These are phyloP conservation scores for Sylvietta virens DNA, from an alignment of 2,113 vertebrate species.

Conservation along the genomic window DNA sequence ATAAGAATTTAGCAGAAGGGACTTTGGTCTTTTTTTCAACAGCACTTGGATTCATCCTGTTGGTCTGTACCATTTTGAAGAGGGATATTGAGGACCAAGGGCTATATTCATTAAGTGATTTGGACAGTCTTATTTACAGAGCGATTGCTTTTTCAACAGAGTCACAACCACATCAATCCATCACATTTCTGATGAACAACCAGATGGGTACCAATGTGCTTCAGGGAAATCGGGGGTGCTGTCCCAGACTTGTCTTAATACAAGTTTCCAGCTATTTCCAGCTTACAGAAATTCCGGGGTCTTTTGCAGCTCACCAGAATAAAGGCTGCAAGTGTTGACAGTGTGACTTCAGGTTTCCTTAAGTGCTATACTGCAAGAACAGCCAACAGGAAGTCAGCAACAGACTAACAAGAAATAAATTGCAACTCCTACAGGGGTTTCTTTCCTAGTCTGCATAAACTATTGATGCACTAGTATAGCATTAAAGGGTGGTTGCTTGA, in stretches of 20 bases:
- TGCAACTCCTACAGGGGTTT: background rate
- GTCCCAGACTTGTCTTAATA: background rate
- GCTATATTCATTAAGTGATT: background rate
- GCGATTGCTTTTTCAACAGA: background rate
- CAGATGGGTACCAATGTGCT: background rate
- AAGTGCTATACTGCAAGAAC: background rate
- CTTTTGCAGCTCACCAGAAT: background rate
- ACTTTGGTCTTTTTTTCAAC: background rate
- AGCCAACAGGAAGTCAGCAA: background rate
- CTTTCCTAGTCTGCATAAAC: background rate
- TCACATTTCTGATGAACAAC: background rate
- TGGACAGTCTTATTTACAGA: background rate
- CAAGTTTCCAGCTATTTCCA: background rate
- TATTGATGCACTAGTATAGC: background rate
- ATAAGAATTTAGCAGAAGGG: background rate
- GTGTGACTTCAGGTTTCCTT: background rate
- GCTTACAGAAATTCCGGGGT: background rate
- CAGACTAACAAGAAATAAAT: background rate
- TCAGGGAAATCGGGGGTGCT: background rate
- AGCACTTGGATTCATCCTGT: rapidly evolving
- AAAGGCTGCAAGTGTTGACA: background rate
- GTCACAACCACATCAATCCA: background rate
- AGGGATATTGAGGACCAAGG: background rate
- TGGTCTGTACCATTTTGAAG: background rate
- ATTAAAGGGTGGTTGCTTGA: background rate